Base-by-base conservation (phyloP, 2,113 vertebrate genomes). In the Melanotaenia duboulayi region DNA sequence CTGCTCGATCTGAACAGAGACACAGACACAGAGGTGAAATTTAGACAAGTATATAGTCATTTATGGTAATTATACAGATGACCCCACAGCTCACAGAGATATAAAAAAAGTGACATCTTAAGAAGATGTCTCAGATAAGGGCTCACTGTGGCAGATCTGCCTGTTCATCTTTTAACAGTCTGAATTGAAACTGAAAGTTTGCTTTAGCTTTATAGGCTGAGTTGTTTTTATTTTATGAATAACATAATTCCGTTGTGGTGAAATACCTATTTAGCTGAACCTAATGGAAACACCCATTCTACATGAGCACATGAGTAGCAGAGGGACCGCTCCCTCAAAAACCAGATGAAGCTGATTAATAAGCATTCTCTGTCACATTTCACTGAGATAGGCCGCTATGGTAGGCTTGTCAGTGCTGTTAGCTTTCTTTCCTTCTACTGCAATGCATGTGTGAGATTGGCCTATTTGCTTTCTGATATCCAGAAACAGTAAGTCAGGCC, bases 1-100 rank as follows among this genome's bases (percentile, higher is more conserved):
- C 96, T 28, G 97, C 94, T 11, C 98, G 96, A 93, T 99, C 98
- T 99, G 91, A 60, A 92, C 62, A 60, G 55, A 74, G 10, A 70
- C 17, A 46, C 44, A 64, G 55, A 81, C 16, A 78, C 2, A 64
- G 25, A 73, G 32, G 54, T 5, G 22, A 28, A 13, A 28, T 39
- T 68, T 50, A 85, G 76, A 44, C 14, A 40, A 59, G 23, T 12
- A 25, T 4, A 58, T 14, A 52, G 22, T 54, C 20, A 35, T 7
- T 55, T 11, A 22, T 39, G 42, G 23, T 25, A 28, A 19, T 37
- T n/a, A 23, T 22, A 25, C 10, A 52, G 12, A 78, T 17, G 19
- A 59, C 39, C 22, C 19, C 22, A 56, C 7, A 32, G 17, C 5
- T 40, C 4, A 23, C 16, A 46, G 0, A 39, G 25, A 5, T 39